These are phyloP conservation scores for Smutsia gigantea DNA, from an alignment of 2,797 vertebrate genomes.

Conservation along the genomic window DNA sequence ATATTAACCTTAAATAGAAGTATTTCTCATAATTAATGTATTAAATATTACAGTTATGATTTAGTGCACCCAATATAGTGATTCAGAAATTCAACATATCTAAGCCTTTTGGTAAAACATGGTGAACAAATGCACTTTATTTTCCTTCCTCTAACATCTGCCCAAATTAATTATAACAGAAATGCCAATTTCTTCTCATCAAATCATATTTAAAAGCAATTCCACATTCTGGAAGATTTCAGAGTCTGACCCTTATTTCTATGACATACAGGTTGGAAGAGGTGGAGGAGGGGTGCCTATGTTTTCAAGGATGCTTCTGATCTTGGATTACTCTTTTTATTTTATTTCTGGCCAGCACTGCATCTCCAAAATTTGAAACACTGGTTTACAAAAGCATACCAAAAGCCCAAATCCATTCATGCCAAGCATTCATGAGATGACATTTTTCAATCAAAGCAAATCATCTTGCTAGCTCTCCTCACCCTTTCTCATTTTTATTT, in stretches of 20 bases:
- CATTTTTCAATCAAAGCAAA: neutral
- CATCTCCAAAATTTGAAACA: neutral
- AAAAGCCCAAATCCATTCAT: neutral
- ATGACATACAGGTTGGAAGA: neutral
- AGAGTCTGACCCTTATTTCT: neutral
- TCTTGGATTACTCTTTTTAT: neutral
- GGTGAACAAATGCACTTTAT: neutral
- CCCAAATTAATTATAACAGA: neutral
- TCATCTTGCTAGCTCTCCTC: neutral
- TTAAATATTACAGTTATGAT: neutral
- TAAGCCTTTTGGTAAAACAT: neutral
- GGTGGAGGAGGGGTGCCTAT: too few species aligned
- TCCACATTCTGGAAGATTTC: neutral
- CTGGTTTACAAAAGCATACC: neutral
- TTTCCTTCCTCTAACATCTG: neutral
- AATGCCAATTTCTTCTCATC: neutral
- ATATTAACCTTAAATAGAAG: neutral
- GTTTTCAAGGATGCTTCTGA: neutral
- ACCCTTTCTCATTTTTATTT: neutral
- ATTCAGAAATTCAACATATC: neutral
- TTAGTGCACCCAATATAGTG: neutral
- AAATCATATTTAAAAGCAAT: neutral
- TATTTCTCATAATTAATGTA: neutral
- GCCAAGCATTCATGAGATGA: neutral
- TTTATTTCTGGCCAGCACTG: neutral